Conservation (phyloP, 2,888 invertebrate species). For the Drosophila leonis region DNA sequence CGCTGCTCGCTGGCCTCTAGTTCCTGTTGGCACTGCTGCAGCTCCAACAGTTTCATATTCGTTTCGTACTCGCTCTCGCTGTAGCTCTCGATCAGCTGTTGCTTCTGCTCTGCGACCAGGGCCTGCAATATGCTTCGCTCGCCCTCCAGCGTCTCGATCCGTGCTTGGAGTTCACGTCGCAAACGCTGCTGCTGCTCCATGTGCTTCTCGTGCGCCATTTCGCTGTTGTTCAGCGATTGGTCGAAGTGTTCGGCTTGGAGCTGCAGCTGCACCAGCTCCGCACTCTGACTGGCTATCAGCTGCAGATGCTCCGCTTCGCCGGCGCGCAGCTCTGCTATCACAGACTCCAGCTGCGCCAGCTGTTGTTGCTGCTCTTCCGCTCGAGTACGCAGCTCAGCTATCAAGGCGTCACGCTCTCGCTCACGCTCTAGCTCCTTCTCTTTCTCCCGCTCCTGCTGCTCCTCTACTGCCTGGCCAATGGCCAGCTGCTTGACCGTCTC, state of each 20-base stretch:
- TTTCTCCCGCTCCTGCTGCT: background rate
- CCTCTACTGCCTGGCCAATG: constrained; percentile 26
- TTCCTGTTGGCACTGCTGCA: constrained; percentile 86
- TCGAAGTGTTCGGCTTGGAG: constrained; percentile 75
- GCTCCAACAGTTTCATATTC: constrained; percentile 79
- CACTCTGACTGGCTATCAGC: constrained; percentile 84
- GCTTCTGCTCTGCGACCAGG: constrained; percentile 84
- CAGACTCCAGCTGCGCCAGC: background rate
- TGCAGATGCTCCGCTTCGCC: constrained; percentile 86
- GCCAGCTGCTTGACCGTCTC: constrained; percentile 34
- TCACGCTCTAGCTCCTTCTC: background rate
- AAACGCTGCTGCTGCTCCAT: constrained; percentile 76
- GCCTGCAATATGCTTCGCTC: constrained; percentile 83
- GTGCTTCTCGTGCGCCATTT: constrained; percentile 81
- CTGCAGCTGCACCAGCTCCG: constrained; percentile 79
- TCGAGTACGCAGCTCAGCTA: constrained; percentile 27
- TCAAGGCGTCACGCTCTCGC: background rate
- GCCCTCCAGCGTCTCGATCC: constrained; percentile 74
- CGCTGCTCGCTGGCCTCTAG: constrained; percentile 86
- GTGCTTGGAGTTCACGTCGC: constrained; percentile 75
- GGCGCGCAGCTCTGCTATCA: constrained; percentile 34
- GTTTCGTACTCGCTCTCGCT: constrained; percentile 82
- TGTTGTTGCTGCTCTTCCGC: background rate
- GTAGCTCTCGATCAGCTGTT: constrained; percentile 84
- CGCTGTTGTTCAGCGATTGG: constrained; percentile 71